A percentile compares a stretch with the other conserved stretches of the same genome.
These are phyloP conservation scores for Pseudobourletiella spinata DNA, from an alignment of 1,140 invertebrate species.

Conservation along the genomic window DNA sequence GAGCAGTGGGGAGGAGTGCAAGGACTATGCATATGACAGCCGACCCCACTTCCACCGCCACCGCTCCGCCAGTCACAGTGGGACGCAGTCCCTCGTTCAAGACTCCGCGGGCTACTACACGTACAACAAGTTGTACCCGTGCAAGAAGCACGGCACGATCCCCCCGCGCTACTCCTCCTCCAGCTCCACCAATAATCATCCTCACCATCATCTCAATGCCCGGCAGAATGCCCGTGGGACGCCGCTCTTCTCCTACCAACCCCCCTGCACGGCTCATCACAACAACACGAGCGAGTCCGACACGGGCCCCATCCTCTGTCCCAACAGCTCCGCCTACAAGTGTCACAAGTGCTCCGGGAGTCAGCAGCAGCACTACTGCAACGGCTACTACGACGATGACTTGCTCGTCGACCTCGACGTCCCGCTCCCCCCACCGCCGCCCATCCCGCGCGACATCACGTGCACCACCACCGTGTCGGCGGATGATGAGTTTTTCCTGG, in stretches of 20 bases:
- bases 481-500: constrained; percentile 8
- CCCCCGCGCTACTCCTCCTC: constrained; percentile 1
- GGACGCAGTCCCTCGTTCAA: not conserved
- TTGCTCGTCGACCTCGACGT: constrained; percentile 4
- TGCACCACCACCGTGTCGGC: constrained; percentile 13
- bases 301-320: not conserved
- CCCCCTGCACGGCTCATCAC: not conserved
- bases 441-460: constrained; percentile 16
- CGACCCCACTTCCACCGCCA: not conserved
- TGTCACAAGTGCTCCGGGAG: not conserved
- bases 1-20: constrained; percentile 1
- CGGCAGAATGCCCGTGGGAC: too few relatives aligned
- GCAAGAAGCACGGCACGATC: constrained; percentile 8
- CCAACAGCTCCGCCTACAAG: not conserved
- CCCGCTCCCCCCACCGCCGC: constrained; percentile 13
- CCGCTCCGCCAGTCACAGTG: constrained; percentile 3
- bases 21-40: not conserved
- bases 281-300: not conserved
- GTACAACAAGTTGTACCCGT: constrained; percentile 4
- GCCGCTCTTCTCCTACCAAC: not conserved
- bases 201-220: not conserved
- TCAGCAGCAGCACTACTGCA: not conserved
- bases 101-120: not conserved
- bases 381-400: constrained; percentile 3
- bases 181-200: not conserved